Base-by-base conservation (phyloP, 1,140 invertebrate genomes). In the Pogonognathellus flavescens region DNA sequence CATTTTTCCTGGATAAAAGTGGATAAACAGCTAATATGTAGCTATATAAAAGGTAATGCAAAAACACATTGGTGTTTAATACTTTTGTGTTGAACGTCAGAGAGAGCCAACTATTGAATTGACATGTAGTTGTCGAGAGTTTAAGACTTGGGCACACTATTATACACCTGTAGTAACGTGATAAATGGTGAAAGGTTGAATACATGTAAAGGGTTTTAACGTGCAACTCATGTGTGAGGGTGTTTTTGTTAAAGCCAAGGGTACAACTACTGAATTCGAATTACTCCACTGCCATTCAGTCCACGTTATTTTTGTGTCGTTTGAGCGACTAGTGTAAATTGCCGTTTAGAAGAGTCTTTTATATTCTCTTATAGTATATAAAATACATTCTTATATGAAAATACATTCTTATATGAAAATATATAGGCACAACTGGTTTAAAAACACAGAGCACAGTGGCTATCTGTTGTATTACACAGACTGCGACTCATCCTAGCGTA, bases 321-420 rank as follows among this genome's bases (percentile, higher is more conserved):
- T 49, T 76, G 70, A 76, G 70, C 49, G 70, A 76, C 70, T 76
- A 49, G 25, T 76, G 31, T 76, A 76, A 76, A 76, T 76, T 25
- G 13, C 70, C 31, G 49, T 76, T 76, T 76, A n/a, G 70, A 50
- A 20, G 16, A 31, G 16, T 49, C 41, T 49, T 31, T 76, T 31
- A 76, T 76, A 18, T 76, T n/a, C n/a, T 41, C 2, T 3, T 41
- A 41, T 41, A 41, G 1, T 41, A 41, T 41, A 41, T 41, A 41
- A 3, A 3, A 41, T 41, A 41, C 6, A 41, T n/a, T n/a, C 31
- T 41, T 41, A 41, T 41, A 41, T 41, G 6, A 3, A 41, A 3
- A 41, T 41, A 41, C 31, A n/a, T n/a, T n/a, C n/a, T n/a, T n/a
- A n/a, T n/a, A n/a, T n/a, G n/a, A n/a, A n/a, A n/a, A n/a, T n/a